A percentile compares a stretch with the other conserved stretches of the same genome.
These are phyloP conservation scores for Tenthredo livida DNA, from an alignment of 2,888 invertebrate species.

Conservation along the genomic window DNA sequence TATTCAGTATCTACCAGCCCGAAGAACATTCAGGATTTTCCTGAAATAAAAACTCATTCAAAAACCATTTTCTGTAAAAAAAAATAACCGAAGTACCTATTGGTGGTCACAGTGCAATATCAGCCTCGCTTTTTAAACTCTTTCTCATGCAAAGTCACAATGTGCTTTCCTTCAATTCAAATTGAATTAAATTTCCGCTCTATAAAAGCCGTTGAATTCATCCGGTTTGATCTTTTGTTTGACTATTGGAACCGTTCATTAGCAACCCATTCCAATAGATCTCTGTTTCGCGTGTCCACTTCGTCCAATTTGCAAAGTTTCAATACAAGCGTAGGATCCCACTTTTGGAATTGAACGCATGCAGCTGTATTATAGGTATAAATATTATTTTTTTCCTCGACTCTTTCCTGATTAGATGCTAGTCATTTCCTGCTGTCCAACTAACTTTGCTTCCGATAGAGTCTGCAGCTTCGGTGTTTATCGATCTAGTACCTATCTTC, in stretches of 20 bases:
- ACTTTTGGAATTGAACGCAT: not conserved
- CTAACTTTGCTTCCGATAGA: conserved; percentile 4
- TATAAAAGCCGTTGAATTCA: not conserved
- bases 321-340: not conserved
- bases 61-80: not conserved
- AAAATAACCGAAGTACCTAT: not conserved
- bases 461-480: not conserved
- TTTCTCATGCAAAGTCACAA: conserved; percentile 11
- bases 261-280: not conserved
- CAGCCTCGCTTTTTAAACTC: not conserved
- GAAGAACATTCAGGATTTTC: not conserved
- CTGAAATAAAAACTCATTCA: not conserved
- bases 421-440: conserved; percentile 8
- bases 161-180: not conserved
- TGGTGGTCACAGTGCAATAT: not conserved
- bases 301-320: not conserved
- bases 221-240: not conserved
- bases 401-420: not conserved
- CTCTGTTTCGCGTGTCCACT: not conserved
- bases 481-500: conserved; percentile 3
- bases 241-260: not conserved
- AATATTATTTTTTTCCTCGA: not conserved
- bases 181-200: not conserved
- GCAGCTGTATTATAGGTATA: not conserved
- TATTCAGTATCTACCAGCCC: not conserved